Conservation (phyloP, 2,797 vertebrate genomes). For the Serranus cabrilla region DNA sequence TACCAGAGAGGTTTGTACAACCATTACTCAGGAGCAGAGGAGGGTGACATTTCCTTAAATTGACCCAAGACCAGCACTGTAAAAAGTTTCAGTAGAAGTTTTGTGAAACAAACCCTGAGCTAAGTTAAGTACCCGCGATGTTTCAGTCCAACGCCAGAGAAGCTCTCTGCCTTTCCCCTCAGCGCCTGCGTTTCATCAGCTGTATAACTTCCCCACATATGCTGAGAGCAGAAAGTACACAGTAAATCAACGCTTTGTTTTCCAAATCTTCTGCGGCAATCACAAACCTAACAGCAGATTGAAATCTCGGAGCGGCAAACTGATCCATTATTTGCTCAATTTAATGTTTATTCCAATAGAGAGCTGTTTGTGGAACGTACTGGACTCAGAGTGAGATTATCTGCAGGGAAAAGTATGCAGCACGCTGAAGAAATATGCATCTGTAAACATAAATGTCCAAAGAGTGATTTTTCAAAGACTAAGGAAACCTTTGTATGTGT, state of each 20-base stretch:
- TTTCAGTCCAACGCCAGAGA: conserved; percentile 23
- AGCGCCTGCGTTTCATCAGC: conserved; percentile 46
- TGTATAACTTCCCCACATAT: conserved; percentile 31
- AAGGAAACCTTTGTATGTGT: neutral
- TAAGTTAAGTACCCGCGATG: conserved; percentile 10
- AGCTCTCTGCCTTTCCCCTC: conserved; percentile 6
- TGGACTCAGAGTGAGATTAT: conserved; percentile 54
- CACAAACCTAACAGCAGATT: conserved; percentile 46
- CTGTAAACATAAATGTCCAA: conserved; percentile 1
- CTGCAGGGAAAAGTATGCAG: conserved; percentile 23
- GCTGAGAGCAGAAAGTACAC: conserved; percentile 36
- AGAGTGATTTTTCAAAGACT: neutral
- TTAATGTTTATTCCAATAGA: conserved; percentile 55
- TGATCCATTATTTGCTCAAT: conserved; percentile 50
- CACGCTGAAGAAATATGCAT: conserved; percentile 11
- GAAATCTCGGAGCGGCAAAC: conserved; percentile 26
- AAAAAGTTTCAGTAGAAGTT: conserved; percentile 42
- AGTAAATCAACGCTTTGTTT: conserved; percentile 29
- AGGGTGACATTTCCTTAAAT: conserved; percentile 62
- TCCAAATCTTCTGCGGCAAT: conserved; percentile 18
- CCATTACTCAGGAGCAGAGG: conserved; percentile 56
- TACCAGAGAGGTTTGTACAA: conserved; percentile 28
- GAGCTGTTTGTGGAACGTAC: conserved; percentile 62
- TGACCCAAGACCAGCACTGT: conserved; percentile 36
- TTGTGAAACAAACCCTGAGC: conserved; percentile 35